Evolutionary conservation across 2,113 vertebrate species (phyloP).

Genomic region (Stegastes partitus): DNA sequence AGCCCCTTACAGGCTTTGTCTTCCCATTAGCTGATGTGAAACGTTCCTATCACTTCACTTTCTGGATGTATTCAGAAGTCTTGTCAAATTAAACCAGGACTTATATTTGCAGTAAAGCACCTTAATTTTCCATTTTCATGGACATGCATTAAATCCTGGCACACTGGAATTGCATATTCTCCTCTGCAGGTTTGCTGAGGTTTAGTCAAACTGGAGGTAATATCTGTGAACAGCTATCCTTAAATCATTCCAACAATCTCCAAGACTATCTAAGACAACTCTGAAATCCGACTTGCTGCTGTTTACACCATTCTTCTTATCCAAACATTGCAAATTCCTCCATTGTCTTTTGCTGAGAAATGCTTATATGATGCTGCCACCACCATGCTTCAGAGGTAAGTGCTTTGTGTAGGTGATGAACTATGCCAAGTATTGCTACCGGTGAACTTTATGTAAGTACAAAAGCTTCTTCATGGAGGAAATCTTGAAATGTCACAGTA

Average conservation of each 20-base stretch:
- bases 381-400: too few relatives aligned
- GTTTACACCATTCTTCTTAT: not conserved
- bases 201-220: constrained; percentile 11
- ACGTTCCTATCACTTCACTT: not conserved
- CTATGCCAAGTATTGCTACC: too few relatives aligned
- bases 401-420: too few relatives aligned
- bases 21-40: constrained; percentile 30
- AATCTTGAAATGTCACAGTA: too few relatives aligned
- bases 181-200: not conserved
- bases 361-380: too few relatives aligned
- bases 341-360: not conserved
- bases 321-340: not conserved
- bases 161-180: not conserved
- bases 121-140: constrained; percentile 31
- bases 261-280: not conserved
- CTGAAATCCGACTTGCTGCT: not conserved
- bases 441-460: too few relatives aligned
- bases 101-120: constrained; percentile 16
- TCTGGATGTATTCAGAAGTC: constrained; percentile 7
- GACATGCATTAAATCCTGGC: not conserved
- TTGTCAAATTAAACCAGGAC: constrained; percentile 22
- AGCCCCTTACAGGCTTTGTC: not conserved
- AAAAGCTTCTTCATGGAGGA: too few relatives aligned
- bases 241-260: not conserved
- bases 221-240: not conserved